Conservation (phyloP, 2,113 vertebrate species). For the Thomomys bottae region DNA sequence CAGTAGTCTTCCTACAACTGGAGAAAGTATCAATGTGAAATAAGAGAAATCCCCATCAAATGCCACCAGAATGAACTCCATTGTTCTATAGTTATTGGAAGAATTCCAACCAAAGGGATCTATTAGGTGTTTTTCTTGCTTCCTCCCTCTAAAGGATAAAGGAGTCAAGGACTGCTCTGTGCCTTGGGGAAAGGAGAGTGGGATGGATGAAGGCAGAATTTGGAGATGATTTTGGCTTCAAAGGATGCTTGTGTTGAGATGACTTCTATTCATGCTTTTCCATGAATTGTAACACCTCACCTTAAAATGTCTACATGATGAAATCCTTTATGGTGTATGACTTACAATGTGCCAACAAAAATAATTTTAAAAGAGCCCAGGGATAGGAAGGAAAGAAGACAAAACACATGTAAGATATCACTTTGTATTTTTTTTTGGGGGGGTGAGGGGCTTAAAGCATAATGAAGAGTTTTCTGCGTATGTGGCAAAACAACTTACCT, state of each 20-base stretch:
- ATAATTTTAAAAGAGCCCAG: background rate
- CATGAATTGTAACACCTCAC: background rate
- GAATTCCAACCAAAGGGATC: background rate
- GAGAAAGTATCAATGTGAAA: background rate
- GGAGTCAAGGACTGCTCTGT: background rate
- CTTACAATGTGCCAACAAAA: too few relatives aligned
- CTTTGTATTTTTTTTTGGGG: background rate
- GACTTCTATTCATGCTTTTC: background rate
- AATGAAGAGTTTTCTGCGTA: background rate
- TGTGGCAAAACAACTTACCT: background rate
- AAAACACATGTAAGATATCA: background rate
- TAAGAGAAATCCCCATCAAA: constrained; percentile 1
- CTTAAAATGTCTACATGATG: background rate
- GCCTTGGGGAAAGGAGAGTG: background rate
- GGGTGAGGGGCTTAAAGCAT: background rate
- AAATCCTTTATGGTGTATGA: too few relatives aligned
- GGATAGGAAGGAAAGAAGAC: background rate
- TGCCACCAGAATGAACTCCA: background rate
- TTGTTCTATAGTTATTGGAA: background rate
- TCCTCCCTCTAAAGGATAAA: background rate
- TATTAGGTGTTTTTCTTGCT: background rate
- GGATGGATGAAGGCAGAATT: background rate
- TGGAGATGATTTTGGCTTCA: background rate
- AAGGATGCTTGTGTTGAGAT: background rate
- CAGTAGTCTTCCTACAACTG: background rate